These are phyloP conservation scores for Dromaius novaehollandiae DNA, from an alignment of 2,113 vertebrate species.

Conservation along the genomic window DNA sequence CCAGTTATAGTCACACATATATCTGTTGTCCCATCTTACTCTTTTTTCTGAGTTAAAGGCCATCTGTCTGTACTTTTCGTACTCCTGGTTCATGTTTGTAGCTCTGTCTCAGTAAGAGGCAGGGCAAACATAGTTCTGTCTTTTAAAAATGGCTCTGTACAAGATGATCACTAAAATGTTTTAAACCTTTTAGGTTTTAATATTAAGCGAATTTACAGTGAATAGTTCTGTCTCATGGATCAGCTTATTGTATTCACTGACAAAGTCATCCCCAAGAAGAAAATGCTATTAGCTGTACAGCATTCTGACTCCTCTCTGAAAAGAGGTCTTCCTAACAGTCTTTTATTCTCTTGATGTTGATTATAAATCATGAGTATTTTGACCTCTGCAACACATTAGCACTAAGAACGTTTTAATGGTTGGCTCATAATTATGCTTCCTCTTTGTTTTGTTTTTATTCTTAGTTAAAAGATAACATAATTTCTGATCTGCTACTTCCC, in stretches of 20 bases:
- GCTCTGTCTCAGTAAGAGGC: not conserved
- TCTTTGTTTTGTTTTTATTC: conserved; percentile 27
- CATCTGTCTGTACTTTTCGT: not conserved
- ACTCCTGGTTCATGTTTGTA: not conserved
- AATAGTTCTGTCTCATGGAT: conserved; percentile 40
- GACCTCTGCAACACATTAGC: conserved; percentile 4
- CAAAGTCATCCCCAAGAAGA: not conserved
- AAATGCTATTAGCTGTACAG: conserved; percentile 39
- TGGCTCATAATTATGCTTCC: not conserved
- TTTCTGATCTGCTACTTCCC: not conserved
- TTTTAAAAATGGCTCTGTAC: not conserved
- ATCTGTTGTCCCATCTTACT: not conserved
- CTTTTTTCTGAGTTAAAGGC: not conserved
- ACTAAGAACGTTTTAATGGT: conserved; percentile 1
- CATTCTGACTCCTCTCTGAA: not conserved
- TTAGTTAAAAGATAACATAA: not conserved
- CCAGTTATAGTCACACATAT: not conserved
- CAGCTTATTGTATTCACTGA: conserved; percentile 19
- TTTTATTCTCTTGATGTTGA: not conserved
- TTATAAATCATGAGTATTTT: conserved; percentile 32
- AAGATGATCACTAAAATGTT: not conserved
- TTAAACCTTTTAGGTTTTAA: conserved; percentile 31
- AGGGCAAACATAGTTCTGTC: not conserved
- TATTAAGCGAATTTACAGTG: conserved; percentile 52
- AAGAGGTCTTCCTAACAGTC: not conserved